A percentile compares a stretch with the other conserved stretches of the same genome.
phyloP scores from a whole-genome alignment of 1,140 invertebrate genomes.

The Leptinotarsa texana region DNA sequence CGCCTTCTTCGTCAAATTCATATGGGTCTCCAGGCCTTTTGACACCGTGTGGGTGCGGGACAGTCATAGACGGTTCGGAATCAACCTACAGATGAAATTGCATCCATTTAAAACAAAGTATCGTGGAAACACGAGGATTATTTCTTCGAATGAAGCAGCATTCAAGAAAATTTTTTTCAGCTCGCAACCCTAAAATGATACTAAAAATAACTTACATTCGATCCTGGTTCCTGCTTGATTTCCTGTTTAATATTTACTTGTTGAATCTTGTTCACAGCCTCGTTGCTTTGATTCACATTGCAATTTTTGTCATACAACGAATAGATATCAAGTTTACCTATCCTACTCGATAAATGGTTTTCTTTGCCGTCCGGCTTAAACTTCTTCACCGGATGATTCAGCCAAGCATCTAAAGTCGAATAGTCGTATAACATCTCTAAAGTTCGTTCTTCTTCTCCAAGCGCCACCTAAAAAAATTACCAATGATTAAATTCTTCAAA shows the following conservation, averaged over 20 bases:
- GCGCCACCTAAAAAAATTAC: conserved; percentile 57
- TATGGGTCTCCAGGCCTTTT: conserved; percentile 67
- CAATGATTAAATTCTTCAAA: too few relatives aligned
- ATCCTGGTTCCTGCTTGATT: conserved; percentile 58
- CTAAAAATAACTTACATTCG: conserved; percentile 19
- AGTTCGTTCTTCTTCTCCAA: conserved; percentile 76
- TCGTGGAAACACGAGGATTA: background rate
- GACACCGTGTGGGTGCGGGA: conserved; percentile 45
- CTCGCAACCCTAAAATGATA: too few relatives aligned
- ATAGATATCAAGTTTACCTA: conserved; percentile 59
- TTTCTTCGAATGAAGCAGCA: background rate
- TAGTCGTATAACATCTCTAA: conserved; percentile 87
- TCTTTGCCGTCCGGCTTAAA: conserved; percentile 65
- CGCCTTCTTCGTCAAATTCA: conserved; percentile 69
- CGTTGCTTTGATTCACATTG: conserved; percentile 44
- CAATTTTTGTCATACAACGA: conserved; percentile 64
- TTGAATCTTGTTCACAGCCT: conserved; percentile 40
- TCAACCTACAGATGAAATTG: conserved; percentile 51
- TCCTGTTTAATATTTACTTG: conserved; percentile 50
- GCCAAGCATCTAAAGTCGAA: conserved; percentile 80
- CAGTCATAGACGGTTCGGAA: conserved; percentile 33
- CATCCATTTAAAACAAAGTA: background rate
- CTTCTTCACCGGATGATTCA: conserved; percentile 86
- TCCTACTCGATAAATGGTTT: conserved; percentile 40
- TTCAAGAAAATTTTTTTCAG: background rate